These are phyloP conservation scores for Trilocha varians DNA, from an alignment of 2,888 invertebrate genomes.

Conservation along the genomic window DNA sequence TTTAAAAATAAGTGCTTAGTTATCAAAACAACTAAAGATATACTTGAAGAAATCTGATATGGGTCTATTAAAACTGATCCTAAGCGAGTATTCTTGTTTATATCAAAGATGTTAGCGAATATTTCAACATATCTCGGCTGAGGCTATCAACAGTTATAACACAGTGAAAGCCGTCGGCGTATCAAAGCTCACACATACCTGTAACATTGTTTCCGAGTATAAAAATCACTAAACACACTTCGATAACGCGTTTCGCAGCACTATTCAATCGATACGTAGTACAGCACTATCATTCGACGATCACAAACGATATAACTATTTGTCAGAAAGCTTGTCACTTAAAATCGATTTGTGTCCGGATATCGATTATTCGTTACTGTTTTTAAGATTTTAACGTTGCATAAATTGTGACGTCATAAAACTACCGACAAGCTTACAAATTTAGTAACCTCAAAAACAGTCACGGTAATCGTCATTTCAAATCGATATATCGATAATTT, in stretches of 20 bases:
- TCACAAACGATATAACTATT: neutral
- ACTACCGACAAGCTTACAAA: no score
- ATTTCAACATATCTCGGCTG: conserved; percentile 11
- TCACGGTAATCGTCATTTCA: neutral
- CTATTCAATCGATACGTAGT: conserved; percentile 7
- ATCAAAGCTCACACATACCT: conserved; percentile 68
- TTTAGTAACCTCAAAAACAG: no score
- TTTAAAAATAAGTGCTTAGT: no score
- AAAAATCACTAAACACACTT: conserved; percentile 56
- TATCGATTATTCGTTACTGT: no score
- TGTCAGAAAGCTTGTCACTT: no score
- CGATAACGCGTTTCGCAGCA: conserved; percentile 19
- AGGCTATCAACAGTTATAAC: neutral
- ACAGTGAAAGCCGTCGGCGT: conserved; percentile 35
- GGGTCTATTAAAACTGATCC: neutral
- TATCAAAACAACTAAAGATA: no score
- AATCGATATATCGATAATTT: neutral
- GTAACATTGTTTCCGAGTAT: conserved; percentile 53
- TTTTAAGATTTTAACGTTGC: no score
- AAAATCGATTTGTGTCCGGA: no score
- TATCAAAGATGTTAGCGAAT: conserved; percentile 11
- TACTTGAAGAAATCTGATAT: no score
- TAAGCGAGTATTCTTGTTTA: neutral
- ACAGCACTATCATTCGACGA: conserved; percentile 1
- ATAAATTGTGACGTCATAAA: no score